phyloP scores from a whole-genome alignment of 2,797 vertebrate species.

The Gallirallus australis region DNA sequence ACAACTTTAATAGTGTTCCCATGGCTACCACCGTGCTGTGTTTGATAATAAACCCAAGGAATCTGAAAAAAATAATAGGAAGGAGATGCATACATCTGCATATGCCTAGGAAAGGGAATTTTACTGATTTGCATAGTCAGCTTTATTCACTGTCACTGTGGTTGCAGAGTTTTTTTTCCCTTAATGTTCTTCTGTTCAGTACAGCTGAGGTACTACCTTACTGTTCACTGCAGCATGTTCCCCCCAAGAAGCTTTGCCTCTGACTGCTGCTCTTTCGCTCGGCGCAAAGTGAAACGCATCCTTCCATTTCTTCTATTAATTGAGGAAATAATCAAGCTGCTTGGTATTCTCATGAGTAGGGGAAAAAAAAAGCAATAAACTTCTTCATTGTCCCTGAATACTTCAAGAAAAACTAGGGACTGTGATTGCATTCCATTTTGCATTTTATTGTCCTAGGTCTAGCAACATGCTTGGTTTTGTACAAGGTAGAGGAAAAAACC shows the following conservation, averaged over 20 bases:
- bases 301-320: background rate
- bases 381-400: background rate
- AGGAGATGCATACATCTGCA: background rate
- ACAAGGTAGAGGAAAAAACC: background rate
- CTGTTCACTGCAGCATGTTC: background rate
- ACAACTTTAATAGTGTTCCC: slow-evolving; percentile 37
- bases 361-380: background rate
- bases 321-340: background rate
- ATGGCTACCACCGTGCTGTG: slow-evolving; percentile 2
- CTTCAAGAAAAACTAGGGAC: background rate
- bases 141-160: background rate
- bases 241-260: background rate
- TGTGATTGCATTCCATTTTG: background rate
- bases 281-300: background rate
- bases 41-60: slow-evolving; percentile 37
- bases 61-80: background rate
- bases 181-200: background rate
- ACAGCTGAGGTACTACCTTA: background rate
- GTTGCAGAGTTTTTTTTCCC: background rate
- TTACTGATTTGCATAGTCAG: slow-evolving; percentile 1
- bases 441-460: background rate
- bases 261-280: background rate
- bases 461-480: background rate
- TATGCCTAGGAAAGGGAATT: background rate
- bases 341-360: background rate